Base-by-base conservation (phyloP, 2,113 vertebrate species). In the Oncorhynchus nerka region DNA sequence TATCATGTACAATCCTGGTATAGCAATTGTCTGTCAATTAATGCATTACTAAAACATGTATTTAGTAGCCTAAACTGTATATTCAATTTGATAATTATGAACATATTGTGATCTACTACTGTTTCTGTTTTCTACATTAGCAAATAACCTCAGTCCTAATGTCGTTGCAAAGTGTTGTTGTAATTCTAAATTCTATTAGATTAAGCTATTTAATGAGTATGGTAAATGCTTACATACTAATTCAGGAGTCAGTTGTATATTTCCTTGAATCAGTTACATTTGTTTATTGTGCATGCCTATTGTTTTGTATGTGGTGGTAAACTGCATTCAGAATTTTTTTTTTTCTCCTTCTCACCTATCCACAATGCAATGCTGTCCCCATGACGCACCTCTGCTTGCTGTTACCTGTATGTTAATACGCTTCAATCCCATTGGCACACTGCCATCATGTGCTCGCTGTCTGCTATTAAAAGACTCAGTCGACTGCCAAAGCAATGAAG, bases 321-420 rank as follows among this genome's bases (percentile, higher is more conserved):
- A 99, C 95, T 97, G 96, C 98, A 98, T 99, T 99, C 97, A 97
- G 96, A 96, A 98, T 99, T 98, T 99, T 93, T 94, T 92, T 89
- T 92, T 93, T 99, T 99, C 98, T 98, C 97, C 96, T 97, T 98
- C 97, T 99, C 98, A 99, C 97, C 97, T 99, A 98, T 96, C 97
- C 97, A 99, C 98, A 99, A 98, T 99, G 98, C 97, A 99, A 98
- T 98, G 97, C 97, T 97, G 97, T 98, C 96, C 96, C 97, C 97
- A 99, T 99, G 93, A 94, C 84, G 97, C 97, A 98, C 97, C 97
- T 99, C 97, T 99, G 97, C 97, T 99, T 99, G 97, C 97, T 98
- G 97, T 99, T 98, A 98, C 97, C 97, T 99, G 97, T 99, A 98
- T 99, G 98, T 99, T 99, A 99, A 99, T 98, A 98, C 97, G 97